Evolutionary conservation across 2,888 invertebrate genomes (phyloP).

Genomic region (Xylophagus ater): DNA sequence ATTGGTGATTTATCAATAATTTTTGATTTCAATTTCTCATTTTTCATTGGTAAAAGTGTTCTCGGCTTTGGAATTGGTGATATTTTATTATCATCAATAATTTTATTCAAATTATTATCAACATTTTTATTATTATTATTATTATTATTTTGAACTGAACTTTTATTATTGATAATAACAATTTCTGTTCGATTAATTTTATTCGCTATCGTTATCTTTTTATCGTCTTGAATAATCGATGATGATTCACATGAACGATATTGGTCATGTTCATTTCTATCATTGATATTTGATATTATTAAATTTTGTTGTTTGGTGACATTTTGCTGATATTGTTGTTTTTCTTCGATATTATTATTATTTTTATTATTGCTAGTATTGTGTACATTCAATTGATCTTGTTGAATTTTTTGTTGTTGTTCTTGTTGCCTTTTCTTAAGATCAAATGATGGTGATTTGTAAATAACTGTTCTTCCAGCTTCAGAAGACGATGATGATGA

Average conservation of each 20-base stretch:
- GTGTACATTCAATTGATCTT: constrained; percentile 5
- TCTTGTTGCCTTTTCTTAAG: constrained; percentile 30
- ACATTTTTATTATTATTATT: constrained; percentile 2
- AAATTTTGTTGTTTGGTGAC: constrained; percentile 7
- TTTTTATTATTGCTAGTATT: constrained; percentile 6
- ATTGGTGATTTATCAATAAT: constrained; percentile 2
- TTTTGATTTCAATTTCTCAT: constrained; percentile 9
- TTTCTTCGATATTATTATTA: constrained; percentile 14
- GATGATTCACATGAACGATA: no score
- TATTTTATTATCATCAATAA: constrained; percentile 8
- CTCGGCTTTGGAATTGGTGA: constrained; percentile 16
- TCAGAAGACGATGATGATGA: constrained; percentile 20
- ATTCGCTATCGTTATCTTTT: constrained; percentile 5
- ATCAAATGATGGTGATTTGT: constrained; percentile 36
- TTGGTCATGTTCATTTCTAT: constrained; percentile 11
- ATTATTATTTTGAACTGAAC: background rate
- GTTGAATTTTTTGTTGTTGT: constrained; percentile 23
- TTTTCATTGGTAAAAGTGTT: constrained; percentile 10
- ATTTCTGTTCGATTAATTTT: constrained; percentile 14
- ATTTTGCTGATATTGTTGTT: constrained; percentile 12
- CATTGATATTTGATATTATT: constrained; percentile 3
- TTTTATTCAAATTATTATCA: constrained; percentile 4
- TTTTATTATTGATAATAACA: constrained; percentile 13
- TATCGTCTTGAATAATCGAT: constrained; percentile 16
- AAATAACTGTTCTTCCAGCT: constrained; percentile 38